Evolutionary conservation across 2,888 invertebrate genomes (phyloP), one percentile per base, ranked within the genome.

Genomic region (Callyntrura guangdongensis): DNA sequence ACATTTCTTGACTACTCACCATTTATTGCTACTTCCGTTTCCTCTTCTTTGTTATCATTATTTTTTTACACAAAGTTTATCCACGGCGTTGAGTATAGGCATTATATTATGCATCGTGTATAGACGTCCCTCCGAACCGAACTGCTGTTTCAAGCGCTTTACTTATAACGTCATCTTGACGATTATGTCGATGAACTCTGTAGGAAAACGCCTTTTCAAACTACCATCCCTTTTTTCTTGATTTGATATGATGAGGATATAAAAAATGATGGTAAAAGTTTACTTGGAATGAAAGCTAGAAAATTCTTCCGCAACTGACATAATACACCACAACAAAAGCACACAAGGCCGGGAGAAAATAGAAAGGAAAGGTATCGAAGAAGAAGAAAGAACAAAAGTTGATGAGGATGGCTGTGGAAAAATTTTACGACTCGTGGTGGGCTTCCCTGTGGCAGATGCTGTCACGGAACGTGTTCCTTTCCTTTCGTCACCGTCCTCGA

Each of bases 251-350:
- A 89, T 74, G 74, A 72, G 88, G 25, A 4, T 22, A 81, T 81
- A 86, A 72, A 86, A 64, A 87, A 45, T 88, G 69, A 82, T 88
- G 88, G 88, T 59, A 59, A 88, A 88, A 88, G 88, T 88, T 56
- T 59, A 36, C 53, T 53, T 69, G 82, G 82, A 82, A 81, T 72
- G 82, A 88, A 82, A 88, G 56, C 64, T 81, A 11, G n/a, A 82
- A 88, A 56, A 82, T 82, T 72, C 82, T 53, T 81, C 81, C 87
- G n/a, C 64, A 81, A 87, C 53, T 79, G 56, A 86, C 77, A 77
- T 17, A 49, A 56, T 27, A 67, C 22, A 45, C 45, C 17, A 5
- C n/a, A 27, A 64, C 11, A 9, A 79, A n/a, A 12, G 9, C 77
- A 1, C 11, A 74, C 74, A 3, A 8, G 9, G 12, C 11, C 9